Conservation (phyloP, 53 echinoderm and acorn worm species). For the Luidia sarsii region DNA sequence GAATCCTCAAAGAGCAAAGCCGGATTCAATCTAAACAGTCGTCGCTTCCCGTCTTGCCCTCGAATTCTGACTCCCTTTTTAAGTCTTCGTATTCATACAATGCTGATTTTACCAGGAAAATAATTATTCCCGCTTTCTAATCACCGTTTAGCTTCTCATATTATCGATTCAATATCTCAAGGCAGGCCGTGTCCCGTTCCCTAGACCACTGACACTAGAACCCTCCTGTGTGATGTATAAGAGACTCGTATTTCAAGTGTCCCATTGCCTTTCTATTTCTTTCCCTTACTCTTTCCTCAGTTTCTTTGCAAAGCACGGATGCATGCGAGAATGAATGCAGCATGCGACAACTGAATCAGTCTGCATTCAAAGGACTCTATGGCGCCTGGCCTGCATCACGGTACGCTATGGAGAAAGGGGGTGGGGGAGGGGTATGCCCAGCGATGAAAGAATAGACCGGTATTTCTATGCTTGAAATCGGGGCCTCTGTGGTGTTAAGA, state of each 20-base stretch:
- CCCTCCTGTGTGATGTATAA: not conserved
- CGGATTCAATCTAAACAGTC: not conserved
- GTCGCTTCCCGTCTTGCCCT: not conserved
- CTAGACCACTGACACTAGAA: not conserved
- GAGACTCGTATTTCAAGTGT: not conserved
- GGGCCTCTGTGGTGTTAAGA: not conserved
- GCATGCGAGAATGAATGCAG: no score
- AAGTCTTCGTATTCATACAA: no score
- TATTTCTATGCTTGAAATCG: constrained; percentile 6
- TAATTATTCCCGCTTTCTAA: constrained; percentile 16
- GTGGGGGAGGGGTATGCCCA: no score
- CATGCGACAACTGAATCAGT: no score
- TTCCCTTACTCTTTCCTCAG: no score
- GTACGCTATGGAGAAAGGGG: no score
- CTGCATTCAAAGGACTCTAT: no score
- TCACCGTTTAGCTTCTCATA: constrained; percentile 2
- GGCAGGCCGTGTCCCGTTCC: not conserved
- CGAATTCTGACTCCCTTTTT: not conserved
- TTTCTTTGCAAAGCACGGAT: no score
- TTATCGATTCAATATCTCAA: not conserved
- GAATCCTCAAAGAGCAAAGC: no score
- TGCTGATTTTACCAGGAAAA: constrained; percentile 1
- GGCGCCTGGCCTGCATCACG: not conserved
- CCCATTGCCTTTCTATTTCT: not conserved
- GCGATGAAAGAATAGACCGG: no score